phyloP scores from a whole-genome alignment of 2,888 invertebrate species.

The Melieria picta region DNA sequence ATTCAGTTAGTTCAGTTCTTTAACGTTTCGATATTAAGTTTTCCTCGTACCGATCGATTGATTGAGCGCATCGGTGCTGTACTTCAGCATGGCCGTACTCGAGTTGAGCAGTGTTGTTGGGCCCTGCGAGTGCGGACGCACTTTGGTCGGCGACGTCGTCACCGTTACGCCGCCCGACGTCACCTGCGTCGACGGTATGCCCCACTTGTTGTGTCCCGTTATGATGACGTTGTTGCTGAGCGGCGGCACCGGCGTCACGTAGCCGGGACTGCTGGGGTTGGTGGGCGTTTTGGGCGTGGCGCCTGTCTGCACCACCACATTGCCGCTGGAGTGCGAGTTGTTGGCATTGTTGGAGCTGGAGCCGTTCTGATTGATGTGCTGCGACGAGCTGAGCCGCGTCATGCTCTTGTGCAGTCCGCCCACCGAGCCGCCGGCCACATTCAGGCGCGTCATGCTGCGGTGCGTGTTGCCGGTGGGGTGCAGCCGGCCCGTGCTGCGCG shows the following conservation, averaged over 20 bases:
- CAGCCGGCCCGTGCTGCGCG: conserved; percentile 78
- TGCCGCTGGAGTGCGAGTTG: conserved; percentile 57
- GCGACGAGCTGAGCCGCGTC: conserved; percentile 82
- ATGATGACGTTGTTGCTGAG: conserved; percentile 68
- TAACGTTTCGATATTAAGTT: too few relatives aligned
- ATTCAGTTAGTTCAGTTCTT: background rate
- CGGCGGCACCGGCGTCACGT: conserved; percentile 65
- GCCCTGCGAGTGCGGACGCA: conserved; percentile 69
- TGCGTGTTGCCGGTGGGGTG: conserved; percentile 79
- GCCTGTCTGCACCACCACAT: conserved; percentile 60
- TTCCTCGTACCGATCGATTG: conserved; percentile 59
- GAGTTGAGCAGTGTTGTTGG: conserved; percentile 66
- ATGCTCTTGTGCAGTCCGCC: conserved; percentile 85
- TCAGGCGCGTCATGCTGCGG: conserved; percentile 81
- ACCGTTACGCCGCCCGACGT: conserved; percentile 72
- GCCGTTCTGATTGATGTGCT: conserved; percentile 74
- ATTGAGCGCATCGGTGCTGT: conserved; percentile 65
- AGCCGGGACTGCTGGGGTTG: conserved; percentile 55
- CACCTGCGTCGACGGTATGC: conserved; percentile 66
- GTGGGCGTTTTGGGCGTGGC: conserved; percentile 43
- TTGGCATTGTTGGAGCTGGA: conserved; percentile 60
- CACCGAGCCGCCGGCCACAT: conserved; percentile 79
- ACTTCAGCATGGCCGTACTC: conserved; percentile 63
- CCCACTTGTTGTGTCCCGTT: conserved; percentile 68
- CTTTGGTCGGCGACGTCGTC: conserved; percentile 69